Conservation (phyloP, 2,797 vertebrate species). For the Clarias platycephalus region DNA sequence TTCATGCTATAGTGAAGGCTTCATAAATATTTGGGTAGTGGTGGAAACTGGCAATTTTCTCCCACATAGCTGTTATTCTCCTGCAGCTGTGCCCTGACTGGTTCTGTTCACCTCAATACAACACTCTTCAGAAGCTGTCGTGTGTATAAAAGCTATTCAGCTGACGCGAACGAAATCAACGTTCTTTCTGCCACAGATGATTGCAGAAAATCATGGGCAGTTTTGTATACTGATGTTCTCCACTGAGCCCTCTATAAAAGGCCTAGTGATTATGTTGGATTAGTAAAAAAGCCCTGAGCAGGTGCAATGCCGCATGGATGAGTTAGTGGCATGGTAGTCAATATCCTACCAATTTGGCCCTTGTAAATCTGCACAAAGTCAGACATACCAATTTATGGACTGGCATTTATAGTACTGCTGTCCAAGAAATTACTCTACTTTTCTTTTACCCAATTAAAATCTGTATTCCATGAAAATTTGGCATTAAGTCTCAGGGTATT, state of each 20-base stretch:
- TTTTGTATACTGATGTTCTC: constrained; percentile 34
- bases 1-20: constrained; percentile 10
- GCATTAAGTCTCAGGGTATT: background rate
- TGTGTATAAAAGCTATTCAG: constrained; percentile 22
- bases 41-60: constrained; percentile 2
- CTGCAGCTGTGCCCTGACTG: constrained; percentile 36
- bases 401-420: background rate
- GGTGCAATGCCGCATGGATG: constrained; percentile 31
- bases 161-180: constrained; percentile 20
- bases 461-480: background rate
- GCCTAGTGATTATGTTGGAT: constrained; percentile 2
- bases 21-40: constrained; percentile 44
- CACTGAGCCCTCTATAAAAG: constrained; percentile 5
- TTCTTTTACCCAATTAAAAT: background rate
- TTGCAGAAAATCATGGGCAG: constrained; percentile 5
- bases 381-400: background rate
- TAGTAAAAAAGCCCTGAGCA: constrained; percentile 19
- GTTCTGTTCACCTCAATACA: constrained; percentile 31
- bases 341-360: constrained; percentile 13
- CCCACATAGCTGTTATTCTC: constrained; percentile 28
- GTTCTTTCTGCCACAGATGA: background rate
- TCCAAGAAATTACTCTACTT: background rate
- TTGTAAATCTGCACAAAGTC: background rate
- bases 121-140: constrained; percentile 21
- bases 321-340: background rate